phyloP scores from a whole-genome alignment of 92 coral and sea anemone genomes.

The Diadumene lineata region DNA sequence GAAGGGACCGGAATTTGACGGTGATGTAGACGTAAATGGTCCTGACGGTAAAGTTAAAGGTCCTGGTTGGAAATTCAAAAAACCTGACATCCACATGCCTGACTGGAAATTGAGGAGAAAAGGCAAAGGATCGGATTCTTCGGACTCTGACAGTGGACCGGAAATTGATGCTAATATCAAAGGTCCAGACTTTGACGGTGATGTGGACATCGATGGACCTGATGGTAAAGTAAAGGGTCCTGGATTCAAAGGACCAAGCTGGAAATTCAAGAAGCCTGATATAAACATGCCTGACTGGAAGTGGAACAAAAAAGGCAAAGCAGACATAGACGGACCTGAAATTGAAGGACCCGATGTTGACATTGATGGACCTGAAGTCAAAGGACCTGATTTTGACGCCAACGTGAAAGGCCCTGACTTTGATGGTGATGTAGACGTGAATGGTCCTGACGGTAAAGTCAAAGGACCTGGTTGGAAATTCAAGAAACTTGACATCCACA shows the following conservation, averaged over 20 bases:
- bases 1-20: conserved; percentile 17
- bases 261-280: conserved; percentile 17
- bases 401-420: neutral
- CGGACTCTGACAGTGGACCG: conserved; percentile 17
- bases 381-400: neutral
- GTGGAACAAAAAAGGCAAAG: conserved; percentile 21
- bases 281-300: conserved; percentile 28
- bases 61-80: conserved; percentile 1
- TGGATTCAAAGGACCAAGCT: conserved; percentile 1
- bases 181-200: conserved; percentile 16
- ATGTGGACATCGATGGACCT: conserved; percentile 30
- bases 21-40: conserved; percentile 21
- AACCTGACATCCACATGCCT: conserved; percentile 17
- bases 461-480: conserved; percentile 8
- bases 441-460: neutral
- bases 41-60: conserved; percentile 7
- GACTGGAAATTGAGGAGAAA: conserved; percentile 24
- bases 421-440: neutral
- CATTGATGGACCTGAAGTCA: conserved; percentile 16
- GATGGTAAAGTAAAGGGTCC: conserved; percentile 11
- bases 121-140: conserved; percentile 26
- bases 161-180: conserved; percentile 3
- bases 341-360: conserved; percentile 25
- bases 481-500: conserved; percentile 16
- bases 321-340: conserved; percentile 34